Evolutionary conservation across 37 sponge, comb jelly and placozoan species (phyloP), one percentile per base, ranked within the genome.

Genomic region (Amphimedon queenslandica): DNA sequence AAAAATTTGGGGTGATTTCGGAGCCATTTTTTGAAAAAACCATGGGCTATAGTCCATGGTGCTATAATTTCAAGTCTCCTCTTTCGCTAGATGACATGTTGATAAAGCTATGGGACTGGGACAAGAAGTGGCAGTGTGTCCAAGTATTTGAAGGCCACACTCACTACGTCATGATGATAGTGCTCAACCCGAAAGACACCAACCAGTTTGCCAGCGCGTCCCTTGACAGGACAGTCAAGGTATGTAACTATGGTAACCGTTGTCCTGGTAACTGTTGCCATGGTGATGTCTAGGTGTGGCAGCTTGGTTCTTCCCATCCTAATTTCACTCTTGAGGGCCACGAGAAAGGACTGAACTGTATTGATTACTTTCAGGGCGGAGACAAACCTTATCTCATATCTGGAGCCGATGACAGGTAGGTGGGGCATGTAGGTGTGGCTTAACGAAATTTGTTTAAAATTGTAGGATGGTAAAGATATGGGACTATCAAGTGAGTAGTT

Each of bases 61-160:
- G n/a, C n/a, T n/a, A n/a, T n/a, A n/a, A n/a, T n/a, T n/a, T n/a
- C n/a, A n/a, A n/a, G n/a, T n/a, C n/a, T n/a, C n/a, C n/a, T n/a
- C n/a, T n/a, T n/a, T n/a, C n/a, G n/a, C 20, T 72, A 92, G 99
- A 97, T 72, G 99, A 97, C 75, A 92, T 94, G 93, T 25, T 73
- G 67, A 97, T 97, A 70, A 94, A 94, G 75, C 78, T 97, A 23
- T 97, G 99, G 99, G 99, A 97, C 81, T 97, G 99, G 99, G 95
- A 92, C 29, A 97, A 97, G 80, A 81, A 87, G 63, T 93, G 95
- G 95, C 63, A 81, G 40, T 92, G 90, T 65, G 67, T 77, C 18
- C 99, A 97, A 57, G 88, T 90, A 33, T 94, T 97, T 66, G 99
- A 97, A 68, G 99, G 99, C 23, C 99, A 97, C 86, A 66, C 88